These are phyloP conservation scores for Zaprionus obscuricornis DNA, from an alignment of 2,888 invertebrate species.

Conservation along the genomic window DNA sequence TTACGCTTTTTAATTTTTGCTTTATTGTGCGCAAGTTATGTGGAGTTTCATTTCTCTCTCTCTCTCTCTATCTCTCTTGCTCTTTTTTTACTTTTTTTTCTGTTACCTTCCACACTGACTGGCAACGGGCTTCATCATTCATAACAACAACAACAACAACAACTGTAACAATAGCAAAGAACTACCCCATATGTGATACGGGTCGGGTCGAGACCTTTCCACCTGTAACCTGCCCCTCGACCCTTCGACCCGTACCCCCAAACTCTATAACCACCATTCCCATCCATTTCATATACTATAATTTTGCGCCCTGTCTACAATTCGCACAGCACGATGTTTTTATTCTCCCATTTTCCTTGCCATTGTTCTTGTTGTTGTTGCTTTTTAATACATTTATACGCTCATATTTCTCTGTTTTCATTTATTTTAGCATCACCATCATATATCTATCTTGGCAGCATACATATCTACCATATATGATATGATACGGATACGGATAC, in stretches of 20 bases:
- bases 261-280: no score
- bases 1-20: slow-evolving; percentile 78
- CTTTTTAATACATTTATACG: slow-evolving; percentile 61
- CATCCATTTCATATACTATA: slow-evolving; percentile 13
- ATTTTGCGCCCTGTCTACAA: slow-evolving; percentile 4
- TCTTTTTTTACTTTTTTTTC: no score
- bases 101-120: no score
- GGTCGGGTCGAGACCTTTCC: no score
- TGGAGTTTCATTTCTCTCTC: slow-evolving; percentile 5
- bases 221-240: no score
- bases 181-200: no score
- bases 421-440: slow-evolving; percentile 43
- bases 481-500: no score
- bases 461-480: slow-evolving; percentile 5
- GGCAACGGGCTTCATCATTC: background rate
- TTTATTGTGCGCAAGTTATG: slow-evolving; percentile 75
- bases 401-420: slow-evolving; percentile 56
- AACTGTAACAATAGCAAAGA: no score
- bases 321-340: background rate
- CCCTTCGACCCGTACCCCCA: no score
- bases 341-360: background rate
- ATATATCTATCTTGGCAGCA: slow-evolving; percentile 44
- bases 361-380: slow-evolving; percentile 18
- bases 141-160: slow-evolving; percentile 6
- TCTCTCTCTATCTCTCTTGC: background rate